Conservation (phyloP, 2,113 vertebrate genomes). For the Chrysochloris asiatica region DNA sequence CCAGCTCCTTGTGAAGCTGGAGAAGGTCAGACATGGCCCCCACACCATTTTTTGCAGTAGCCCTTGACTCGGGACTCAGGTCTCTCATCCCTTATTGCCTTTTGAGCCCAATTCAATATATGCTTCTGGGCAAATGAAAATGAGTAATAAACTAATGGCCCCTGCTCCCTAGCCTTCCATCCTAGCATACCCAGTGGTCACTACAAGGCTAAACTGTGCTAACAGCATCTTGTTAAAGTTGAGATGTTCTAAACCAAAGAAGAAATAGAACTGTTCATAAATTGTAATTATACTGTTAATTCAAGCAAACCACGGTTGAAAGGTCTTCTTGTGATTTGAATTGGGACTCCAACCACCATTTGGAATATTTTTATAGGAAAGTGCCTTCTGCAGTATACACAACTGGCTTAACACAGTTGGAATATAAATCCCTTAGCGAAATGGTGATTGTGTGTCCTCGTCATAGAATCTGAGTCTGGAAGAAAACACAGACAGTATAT, state of each 20-base stretch:
- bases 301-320: background rate
- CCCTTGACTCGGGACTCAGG: background rate
- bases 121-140: background rate
- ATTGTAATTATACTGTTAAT: background rate
- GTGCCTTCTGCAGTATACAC: background rate
- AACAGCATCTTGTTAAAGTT: background rate
- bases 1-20: no score
- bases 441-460: background rate
- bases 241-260: background rate
- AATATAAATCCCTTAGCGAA: background rate
- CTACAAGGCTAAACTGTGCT: background rate
- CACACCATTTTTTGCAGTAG: no score
- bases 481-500: background rate
- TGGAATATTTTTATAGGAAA: background rate
- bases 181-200: background rate
- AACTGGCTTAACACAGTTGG: background rate
- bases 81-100: background rate
- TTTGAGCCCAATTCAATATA: slow-evolving; percentile 18
- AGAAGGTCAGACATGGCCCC: no score
- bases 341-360: background rate
- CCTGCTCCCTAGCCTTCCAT: background rate
- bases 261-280: background rate
- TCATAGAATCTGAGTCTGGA: background rate
- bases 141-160: background rate
- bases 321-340: background rate